Conservation (phyloP, 2,113 vertebrate genomes). For the Tapirus terrestris region DNA sequence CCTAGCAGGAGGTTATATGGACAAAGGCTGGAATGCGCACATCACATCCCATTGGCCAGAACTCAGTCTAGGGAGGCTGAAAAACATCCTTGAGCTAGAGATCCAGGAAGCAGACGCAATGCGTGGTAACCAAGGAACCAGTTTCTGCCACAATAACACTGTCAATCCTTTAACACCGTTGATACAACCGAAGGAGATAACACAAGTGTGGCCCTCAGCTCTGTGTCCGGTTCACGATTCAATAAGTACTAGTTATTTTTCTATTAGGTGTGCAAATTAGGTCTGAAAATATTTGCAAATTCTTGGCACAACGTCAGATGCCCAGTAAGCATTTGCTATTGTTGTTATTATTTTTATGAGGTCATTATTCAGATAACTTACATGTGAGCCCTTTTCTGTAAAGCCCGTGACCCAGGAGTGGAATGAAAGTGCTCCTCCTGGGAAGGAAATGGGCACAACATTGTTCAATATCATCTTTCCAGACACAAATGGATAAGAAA, state of each 20-base stretch:
- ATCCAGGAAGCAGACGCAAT: too few species aligned
- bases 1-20: fast-evolving
- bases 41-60: not conserved
- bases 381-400: not conserved
- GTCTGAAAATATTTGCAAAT: not conserved
- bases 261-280: too few species aligned
- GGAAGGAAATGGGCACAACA: not conserved
- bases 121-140: not conserved
- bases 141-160: not conserved
- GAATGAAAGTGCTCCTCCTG: not conserved
- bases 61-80: fast-evolving
- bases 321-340: too few species aligned
- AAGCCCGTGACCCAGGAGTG: not conserved
- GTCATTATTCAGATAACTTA: not conserved
- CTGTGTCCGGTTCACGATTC: fast-evolving
- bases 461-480: not conserved
- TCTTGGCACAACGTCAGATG: too few species aligned
- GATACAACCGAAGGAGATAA: fast-evolving
- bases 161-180: fast-evolving
- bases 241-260: too few species aligned
- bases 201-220: fast-evolving
- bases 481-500: not conserved
- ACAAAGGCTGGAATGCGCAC: fast-evolving
- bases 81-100: fast-evolving
- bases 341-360: fast-evolving